These are phyloP conservation scores for Tetramorium alpestre DNA, from an alignment of 1,140 invertebrate genomes.

Conservation along the genomic window DNA sequence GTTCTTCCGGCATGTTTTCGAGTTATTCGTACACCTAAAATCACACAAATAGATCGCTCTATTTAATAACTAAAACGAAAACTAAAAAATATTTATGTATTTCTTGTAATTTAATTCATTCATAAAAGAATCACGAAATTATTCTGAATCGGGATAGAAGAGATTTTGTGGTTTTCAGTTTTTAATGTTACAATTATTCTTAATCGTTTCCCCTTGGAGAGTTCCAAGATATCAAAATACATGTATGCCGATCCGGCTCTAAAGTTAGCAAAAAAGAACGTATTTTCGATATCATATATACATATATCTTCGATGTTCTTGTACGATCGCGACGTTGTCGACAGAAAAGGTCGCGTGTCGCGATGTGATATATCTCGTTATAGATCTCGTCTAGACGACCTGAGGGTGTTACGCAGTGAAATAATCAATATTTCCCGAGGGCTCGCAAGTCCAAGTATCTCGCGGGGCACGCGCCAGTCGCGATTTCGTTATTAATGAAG, in stretches of 20 bases:
- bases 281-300: background rate
- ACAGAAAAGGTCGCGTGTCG: slow-evolving; percentile 74
- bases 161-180: background rate
- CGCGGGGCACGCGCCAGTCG: background rate
- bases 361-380: slow-evolving; percentile 70
- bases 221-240: background rate
- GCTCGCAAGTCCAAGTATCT: slow-evolving; percentile 49
- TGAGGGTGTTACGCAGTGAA: slow-evolving; percentile 76
- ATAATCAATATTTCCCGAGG: slow-evolving; percentile 82
- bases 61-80: background rate
- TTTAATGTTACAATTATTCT: background rate
- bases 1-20: slow-evolving; percentile 83
- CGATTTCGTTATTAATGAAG: slow-evolving; percentile 53
- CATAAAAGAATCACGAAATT: background rate
- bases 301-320: background rate
- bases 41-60: background rate
- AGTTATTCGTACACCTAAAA: slow-evolving; percentile 61
- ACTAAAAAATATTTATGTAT: background rate
- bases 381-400: slow-evolving; percentile 77
- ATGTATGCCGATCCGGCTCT: background rate
- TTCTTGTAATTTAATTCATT: background rate
- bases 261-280: background rate
- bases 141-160: background rate
- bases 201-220: background rate
- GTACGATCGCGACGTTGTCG: background rate